These are phyloP conservation scores for Cantharis lateralis DNA, from an alignment of 2,888 invertebrate species.

Conservation along the genomic window DNA sequence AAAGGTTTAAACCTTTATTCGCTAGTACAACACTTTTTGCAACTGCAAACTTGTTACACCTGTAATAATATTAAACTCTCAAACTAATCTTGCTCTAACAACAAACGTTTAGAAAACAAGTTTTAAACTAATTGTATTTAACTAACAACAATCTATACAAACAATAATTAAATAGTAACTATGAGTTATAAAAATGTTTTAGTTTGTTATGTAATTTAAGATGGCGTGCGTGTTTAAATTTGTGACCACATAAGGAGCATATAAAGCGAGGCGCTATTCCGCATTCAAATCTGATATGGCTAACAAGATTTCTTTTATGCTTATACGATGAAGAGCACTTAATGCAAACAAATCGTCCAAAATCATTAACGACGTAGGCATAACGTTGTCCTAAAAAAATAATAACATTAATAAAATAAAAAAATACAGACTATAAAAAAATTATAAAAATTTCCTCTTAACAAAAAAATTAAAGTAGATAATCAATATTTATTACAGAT, in stretches of 20 bases:
- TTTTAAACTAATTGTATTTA: not conserved
- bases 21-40: not conserved
- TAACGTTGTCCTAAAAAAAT: not conserved
- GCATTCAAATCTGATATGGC: conserved; percentile 22
- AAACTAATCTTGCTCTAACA: not conserved
- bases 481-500: not conserved
- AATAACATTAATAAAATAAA: not conserved
- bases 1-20: too few relatives aligned
- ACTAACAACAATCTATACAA: not conserved
- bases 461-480: not conserved
- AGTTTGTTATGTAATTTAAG: not conserved
- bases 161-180: not conserved
- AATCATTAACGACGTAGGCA: conserved; percentile 12
- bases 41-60: not conserved
- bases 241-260: conserved; percentile 40
- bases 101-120: not conserved
- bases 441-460: not conserved
- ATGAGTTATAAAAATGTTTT: not conserved
- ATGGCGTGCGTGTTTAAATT: conserved; percentile 37
- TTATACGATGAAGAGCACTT: conserved; percentile 15
- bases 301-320: conserved; percentile 10
- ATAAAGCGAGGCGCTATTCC: conserved; percentile 18
- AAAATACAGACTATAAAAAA: not conserved
- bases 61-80: not conserved
- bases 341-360: conserved; percentile 10